Base-by-base conservation (phyloP, 1,140 invertebrate species). In the Pararge aegeria region DNA sequence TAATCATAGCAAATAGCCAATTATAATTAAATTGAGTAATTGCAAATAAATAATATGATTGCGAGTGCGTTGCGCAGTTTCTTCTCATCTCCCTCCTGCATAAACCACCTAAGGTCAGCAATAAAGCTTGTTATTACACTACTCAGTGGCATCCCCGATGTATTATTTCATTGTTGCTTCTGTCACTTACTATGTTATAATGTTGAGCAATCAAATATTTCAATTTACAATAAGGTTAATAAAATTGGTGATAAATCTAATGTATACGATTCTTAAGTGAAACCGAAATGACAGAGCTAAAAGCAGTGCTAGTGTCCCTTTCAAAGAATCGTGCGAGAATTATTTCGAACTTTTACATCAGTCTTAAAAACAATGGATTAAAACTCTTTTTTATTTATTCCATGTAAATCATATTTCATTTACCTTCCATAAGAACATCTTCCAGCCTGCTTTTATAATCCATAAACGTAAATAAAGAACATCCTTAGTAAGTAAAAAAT, bases 401-500 rank as follows among this genome's bases (percentile, higher is more conserved):
- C n/a, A n/a, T 34, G 30, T 34, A 10, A 12, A 12, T 12, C 10
- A 34, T 34, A 12, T 34, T 27, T 27, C 27, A 4, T 27, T 27
- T 27, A 27, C 30, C 2, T 34, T 34, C n/a, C 10, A 34, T 10
- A 34, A 27, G 27, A 12, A 4, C 2, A 34, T 42, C 19, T 16
- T 66, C 71, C 70, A 66, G 55, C 55, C 48, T 54, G 63, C 42
- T 27, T 30, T 37, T 55, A 44, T 52, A 38, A 48, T 40, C 53
- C 38, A 52, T 29, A 56, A 60, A 61, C 65, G 59, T 66, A 70
- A 68, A 63, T 64, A 67, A 70, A 68, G 66, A 49, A 49, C 46
- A 66, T 64, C 56, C 67, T 76, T 70, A 73, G 48, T 55, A 61
- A 68, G 61, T 77, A 75, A 75, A 78, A 66, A 79, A 75, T 75